These are phyloP conservation scores for Pteria penguin DNA, from an alignment of 2,888 invertebrate species.

Conservation along the genomic window DNA sequence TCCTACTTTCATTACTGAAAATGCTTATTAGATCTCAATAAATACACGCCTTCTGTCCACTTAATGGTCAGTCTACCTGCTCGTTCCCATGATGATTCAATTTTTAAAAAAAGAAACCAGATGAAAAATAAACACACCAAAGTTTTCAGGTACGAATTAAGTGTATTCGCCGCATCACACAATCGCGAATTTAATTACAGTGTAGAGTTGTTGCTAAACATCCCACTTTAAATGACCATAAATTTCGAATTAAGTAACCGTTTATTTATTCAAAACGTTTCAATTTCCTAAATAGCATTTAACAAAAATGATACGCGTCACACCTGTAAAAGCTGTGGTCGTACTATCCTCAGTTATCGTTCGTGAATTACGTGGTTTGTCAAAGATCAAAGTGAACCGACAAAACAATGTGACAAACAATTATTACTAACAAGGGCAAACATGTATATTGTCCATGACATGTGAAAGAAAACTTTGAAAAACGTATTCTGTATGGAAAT, in stretches of 20 bases:
- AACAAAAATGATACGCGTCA: conserved; percentile 4
- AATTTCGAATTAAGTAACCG: neutral
- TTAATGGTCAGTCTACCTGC: too few species aligned
- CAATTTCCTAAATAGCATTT: neutral
- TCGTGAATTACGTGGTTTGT: conserved; percentile 27
- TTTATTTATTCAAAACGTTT: conserved; percentile 8
- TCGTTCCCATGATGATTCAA: too few species aligned
- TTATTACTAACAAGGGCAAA: conserved; percentile 30
- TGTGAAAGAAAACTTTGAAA: neutral
- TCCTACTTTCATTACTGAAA: too few species aligned
- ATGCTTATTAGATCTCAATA: too few species aligned
- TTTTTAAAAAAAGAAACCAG: too few species aligned
- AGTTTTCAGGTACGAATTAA: too few species aligned
- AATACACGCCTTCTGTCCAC: too few species aligned
- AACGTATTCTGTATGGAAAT: neutral
- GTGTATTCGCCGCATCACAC: too few species aligned
- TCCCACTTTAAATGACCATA: neutral
- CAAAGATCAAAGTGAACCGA: conserved; percentile 35
- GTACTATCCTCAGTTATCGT: conserved; percentile 10
- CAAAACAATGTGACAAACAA: conserved; percentile 13
- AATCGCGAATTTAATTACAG: too few species aligned
- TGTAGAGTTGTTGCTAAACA: neutral
- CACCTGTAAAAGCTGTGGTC: conserved; percentile 26
- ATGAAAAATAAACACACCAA: too few species aligned
- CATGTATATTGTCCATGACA: conserved; percentile 5